A percentile compares a stretch with the other conserved stretches of the same genome.
Conservation (phyloP, 2,888 invertebrate genomes). For the Molorchus minor region DNA sequence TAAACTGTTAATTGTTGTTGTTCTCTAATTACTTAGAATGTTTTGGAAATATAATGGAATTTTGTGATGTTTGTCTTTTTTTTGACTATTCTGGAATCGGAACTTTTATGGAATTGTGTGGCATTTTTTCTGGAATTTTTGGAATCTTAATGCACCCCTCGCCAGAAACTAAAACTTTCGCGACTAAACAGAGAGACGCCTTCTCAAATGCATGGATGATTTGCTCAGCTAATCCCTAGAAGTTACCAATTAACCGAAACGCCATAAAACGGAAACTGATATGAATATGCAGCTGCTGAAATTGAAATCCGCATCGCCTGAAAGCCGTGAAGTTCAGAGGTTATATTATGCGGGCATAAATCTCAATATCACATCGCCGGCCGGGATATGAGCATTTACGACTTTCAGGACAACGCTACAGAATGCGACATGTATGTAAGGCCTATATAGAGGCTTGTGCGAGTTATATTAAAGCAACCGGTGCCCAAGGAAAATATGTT, state of each 20-base stretch:
- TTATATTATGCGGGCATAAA: constrained; percentile 36
- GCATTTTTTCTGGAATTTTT: too few species aligned
- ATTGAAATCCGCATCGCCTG: constrained; percentile 25
- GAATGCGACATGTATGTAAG: background rate
- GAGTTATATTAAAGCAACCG: background rate
- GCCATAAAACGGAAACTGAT: constrained; percentile 25
- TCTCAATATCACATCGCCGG: constrained; percentile 24
- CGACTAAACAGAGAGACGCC: too few species aligned
- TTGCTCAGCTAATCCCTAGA: too few species aligned
- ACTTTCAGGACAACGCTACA: constrained; percentile 3
- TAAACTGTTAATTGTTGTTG: too few species aligned
- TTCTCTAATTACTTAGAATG: too few species aligned
- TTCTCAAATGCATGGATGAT: too few species aligned
- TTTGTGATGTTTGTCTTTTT: too few species aligned
- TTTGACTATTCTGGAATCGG: too few species aligned
- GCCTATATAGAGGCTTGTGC: background rate
- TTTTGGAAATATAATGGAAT: too few species aligned
- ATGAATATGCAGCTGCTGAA: constrained; percentile 25
- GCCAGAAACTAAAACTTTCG: too few species aligned
- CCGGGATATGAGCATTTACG: constrained; percentile 24
- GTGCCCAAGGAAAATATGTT: background rate
- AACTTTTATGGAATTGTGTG: too few species aligned
- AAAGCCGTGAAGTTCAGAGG: constrained; percentile 37
- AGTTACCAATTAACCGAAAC: constrained; percentile 16
- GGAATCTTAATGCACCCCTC: too few species aligned